These are phyloP conservation scores for Gymnoscelis rufifasciata DNA, from an alignment of 2,888 invertebrate species.

Conservation along the genomic window DNA sequence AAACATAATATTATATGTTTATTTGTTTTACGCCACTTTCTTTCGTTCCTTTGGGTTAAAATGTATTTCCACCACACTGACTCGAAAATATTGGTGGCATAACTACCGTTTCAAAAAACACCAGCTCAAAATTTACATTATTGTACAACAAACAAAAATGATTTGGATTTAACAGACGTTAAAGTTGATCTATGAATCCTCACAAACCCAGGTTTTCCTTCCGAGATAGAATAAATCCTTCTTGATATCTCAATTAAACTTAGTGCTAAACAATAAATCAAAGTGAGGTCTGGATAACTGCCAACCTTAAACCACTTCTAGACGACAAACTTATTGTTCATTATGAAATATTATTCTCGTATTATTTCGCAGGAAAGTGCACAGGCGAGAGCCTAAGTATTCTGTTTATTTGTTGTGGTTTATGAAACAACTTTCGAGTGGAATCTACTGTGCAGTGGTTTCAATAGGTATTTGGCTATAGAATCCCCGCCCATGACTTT, in stretches of 20 bases:
- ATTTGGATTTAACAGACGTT: no score
- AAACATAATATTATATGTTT: no score
- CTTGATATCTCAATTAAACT: neutral
- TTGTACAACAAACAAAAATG: no score
- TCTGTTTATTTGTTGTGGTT: conserved; percentile 11
- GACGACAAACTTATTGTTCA: conserved; percentile 26
- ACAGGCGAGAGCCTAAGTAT: neutral
- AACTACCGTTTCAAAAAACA: no score
- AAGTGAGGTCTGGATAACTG: conserved; percentile 30
- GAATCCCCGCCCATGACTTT: neutral
- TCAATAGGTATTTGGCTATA: neutral
- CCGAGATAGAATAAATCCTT: neutral
- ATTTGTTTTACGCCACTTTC: no score
- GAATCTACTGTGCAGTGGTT: neutral
- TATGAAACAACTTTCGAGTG: conserved; percentile 9
- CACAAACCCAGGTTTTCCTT: neutral
- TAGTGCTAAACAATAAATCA: conserved; percentile 23
- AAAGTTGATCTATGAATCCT: neutral
- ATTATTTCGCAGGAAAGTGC: conserved; percentile 12
- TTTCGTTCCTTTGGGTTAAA: no score
- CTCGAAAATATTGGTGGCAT: no score
- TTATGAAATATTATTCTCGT: conserved; percentile 26
- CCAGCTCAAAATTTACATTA: no score
- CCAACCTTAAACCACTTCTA: conserved; percentile 34
- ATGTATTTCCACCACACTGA: no score